Evolutionary conservation across 2,113 vertebrate genomes (phyloP), one percentile per base, ranked within the genome.

Genomic region (Caranx ignobilis): DNA sequence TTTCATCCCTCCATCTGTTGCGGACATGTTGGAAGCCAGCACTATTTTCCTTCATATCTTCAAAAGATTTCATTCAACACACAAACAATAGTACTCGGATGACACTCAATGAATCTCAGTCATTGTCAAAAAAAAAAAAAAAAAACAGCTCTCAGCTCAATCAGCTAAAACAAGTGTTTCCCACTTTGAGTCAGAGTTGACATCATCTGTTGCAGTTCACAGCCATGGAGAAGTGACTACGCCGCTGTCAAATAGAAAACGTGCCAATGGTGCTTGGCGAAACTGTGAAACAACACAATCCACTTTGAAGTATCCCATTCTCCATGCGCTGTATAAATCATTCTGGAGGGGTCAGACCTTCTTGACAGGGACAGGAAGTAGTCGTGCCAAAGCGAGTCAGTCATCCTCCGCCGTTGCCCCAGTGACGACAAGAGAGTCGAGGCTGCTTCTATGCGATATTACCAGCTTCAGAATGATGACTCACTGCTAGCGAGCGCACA

Each of bases 391-490:
- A 63, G 47, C 76, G 75, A 84, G 89, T 88, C 87, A 84, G 66
- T 82, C 78, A 77, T 82, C 74, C 77, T 69, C 74, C 9, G 71
- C 68, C 81, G 79, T 63, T 86, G 66, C 71, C 61, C 70, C 74
- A 77, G 77, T 59, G 82, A 84, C 45, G 50, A 91, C 78, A 66
- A 71, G 68, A 72, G 71, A 75, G 79, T 79, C 31, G 26, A 77
- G 18, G 69, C 71, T 64, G 60, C 71, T 81, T 86, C 60, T 80
- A 48, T 84, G 83, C 79, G 79, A 87, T 86, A 72, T 82, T 80
- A 84, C 76, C 41, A 82, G 81, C 85, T 83, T 83, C 62, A 75
- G 70, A 84, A 83, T 26, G 88, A 89, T 92, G 92, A 94, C 65
- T 91, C 91, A 92, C 45, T 54, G n/a, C 54, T 16, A 64, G 39